Evolutionary conservation across 30 jellyfish, hydroid and myxozoan genomes (phyloP).

Genomic region (Turritopsis rubra): DNA sequence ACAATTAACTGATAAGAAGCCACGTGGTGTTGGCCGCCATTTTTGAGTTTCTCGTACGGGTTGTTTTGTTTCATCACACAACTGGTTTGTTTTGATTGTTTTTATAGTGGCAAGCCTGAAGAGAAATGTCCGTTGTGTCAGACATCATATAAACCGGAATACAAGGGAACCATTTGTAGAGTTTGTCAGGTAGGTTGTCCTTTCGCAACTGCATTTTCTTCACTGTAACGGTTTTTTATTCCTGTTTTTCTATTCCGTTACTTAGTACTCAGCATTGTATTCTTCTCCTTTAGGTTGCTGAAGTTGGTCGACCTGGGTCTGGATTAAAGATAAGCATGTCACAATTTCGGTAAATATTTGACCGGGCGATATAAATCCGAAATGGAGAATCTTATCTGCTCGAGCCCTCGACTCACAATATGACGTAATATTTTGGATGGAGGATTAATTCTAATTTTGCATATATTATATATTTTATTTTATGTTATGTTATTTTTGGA

Average conservation of each 20-base stretch:
- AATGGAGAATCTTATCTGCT: no score
- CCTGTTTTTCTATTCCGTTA: background rate
- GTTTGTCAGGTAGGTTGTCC: slow-evolving; percentile 57
- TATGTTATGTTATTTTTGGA: no score
- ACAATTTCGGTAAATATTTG: slow-evolving; percentile 8
- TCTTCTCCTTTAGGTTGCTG: slow-evolving; percentile 68
- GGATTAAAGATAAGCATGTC: slow-evolving; percentile 66
- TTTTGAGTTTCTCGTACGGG: no score
- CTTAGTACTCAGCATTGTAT: background rate
- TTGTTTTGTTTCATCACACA: background rate
- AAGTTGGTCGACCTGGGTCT: slow-evolving; percentile 79
- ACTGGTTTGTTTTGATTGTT: background rate
- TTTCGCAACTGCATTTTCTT: background rate
- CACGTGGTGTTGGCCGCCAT: no score
- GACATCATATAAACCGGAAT: slow-evolving; percentile 71
- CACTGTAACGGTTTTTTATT: background rate
- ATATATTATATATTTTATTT: no score
- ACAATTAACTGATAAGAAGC: no score
- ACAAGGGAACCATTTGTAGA: slow-evolving; percentile 71
- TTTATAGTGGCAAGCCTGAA: slow-evolving; percentile 91
- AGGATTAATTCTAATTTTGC: no score
- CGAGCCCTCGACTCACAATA: no score
- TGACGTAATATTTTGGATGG: no score
- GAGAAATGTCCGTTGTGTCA: slow-evolving; percentile 91
- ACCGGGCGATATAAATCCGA: background rate